Base-by-base conservation (phyloP, 2,888 invertebrate genomes). In the Cotesia congregata region DNA sequence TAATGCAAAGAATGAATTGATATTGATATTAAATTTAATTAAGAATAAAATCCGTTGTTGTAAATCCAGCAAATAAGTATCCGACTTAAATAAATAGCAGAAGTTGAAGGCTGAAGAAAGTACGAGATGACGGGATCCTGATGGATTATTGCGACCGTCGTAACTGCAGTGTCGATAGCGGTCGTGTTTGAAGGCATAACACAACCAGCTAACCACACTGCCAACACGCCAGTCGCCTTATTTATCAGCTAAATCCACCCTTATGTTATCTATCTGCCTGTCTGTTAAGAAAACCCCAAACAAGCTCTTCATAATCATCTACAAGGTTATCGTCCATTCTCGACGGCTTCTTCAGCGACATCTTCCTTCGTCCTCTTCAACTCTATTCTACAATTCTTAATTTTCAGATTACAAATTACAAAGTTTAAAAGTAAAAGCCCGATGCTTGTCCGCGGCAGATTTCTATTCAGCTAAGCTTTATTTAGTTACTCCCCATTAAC, bases 171-270 rank as follows among this genome's bases (percentile, higher is more conserved):
- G 96, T 92, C 93, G 95, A 93, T 95, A 97, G 96, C 95, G 97
- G 97, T 94, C 96, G 97, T 97, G 94, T 91, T 86, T 85, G 80
- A 85, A 80, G 81, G 79, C 81, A 79, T 89, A 89, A 93, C 95
- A 98, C 98, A 98, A 98, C 98, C 98, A 98, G 98, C 98, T 98
- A 98, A 98, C 97, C 97, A 98, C 98, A 98, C 98, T 98, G 98
- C 98, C 98, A 97, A 92, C 92, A 94, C 93, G 94, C 93, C 91
- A 92, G 85, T 88, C 87, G 88, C 88, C 81, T 80, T 50, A 30
- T 30, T 30, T 30, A 30, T 30, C 30, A 30, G 30, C 30, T 30
- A 30, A 30, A 30, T 30, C 30, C 30, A 30, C 30, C 30, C 30
- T 30, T 30, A 30, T 30, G 30, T 30, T 30, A 30, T 30, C 30